Conservation (phyloP, 2,113 vertebrate genomes). For the Xiphorhynchus elegans region DNA sequence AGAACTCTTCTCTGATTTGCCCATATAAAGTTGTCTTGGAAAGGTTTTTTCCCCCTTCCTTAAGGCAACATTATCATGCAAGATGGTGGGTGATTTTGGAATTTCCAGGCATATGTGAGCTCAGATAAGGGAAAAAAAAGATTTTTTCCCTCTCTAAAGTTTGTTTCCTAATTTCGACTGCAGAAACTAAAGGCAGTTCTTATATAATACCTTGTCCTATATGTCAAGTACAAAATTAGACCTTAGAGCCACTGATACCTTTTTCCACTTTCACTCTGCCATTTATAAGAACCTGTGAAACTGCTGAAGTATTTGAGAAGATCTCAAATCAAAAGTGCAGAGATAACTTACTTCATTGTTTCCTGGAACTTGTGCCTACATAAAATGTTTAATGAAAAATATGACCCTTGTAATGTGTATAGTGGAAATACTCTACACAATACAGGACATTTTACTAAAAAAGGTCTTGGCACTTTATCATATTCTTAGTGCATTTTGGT, state of each 20-base stretch:
- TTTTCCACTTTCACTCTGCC: neutral
- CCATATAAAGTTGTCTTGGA: no score
- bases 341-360: neutral
- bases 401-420: neutral
- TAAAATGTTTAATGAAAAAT: neutral
- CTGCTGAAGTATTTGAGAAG: neutral
- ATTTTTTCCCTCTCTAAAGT: neutral
- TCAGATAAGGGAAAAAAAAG: neutral
- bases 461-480: neutral
- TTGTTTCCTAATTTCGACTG: neutral
- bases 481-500: neutral
- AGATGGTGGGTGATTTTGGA: neutral
- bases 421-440: neutral
- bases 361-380: neutral
- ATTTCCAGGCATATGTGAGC: neutral
- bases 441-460: neutral
- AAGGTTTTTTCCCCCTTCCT: no score
- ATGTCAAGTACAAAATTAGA: neutral
- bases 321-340: neutral
- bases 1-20: no score
- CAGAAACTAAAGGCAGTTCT: neutral
- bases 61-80: no score
- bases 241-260: neutral
- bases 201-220: rapidly evolving
- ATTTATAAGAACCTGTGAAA: neutral